A percentile compares a stretch with the other conserved stretches of the same genome.
These are phyloP conservation scores for Antechinus flavipes DNA, from an alignment of 2,113 vertebrate species.

Conservation along the genomic window DNA sequence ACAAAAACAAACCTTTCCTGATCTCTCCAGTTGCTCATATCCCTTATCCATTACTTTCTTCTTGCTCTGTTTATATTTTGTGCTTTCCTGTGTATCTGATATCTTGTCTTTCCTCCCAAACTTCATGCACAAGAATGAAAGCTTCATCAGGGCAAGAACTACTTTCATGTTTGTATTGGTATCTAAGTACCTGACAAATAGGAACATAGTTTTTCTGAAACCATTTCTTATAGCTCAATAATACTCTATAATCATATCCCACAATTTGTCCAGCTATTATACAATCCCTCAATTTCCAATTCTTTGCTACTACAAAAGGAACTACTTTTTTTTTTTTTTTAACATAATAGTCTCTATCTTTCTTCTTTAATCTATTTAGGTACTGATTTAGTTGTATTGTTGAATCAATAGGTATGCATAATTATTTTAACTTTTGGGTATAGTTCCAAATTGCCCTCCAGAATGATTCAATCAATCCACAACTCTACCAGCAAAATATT, in stretches of 20 bases:
- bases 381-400: not conserved
- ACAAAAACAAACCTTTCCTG: not conserved
- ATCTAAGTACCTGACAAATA: not conserved
- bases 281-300: not conserved
- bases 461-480: not conserved
- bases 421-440: not conserved
- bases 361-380: not conserved
- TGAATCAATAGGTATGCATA: not conserved
- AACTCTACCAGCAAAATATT: not conserved
- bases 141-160: not conserved
- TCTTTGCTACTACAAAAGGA: not conserved
- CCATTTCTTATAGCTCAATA: not conserved
- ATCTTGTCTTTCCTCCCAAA: not conserved
- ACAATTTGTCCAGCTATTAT: not conserved
- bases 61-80: not conserved
- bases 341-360: too few relatives aligned
- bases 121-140: not conserved
- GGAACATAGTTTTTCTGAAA: not conserved
- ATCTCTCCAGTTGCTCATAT: not conserved
- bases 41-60: not conserved
- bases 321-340: not conserved
- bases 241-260: not conserved
- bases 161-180: not conserved
- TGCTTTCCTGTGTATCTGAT: not conserved
- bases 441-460: not conserved